Evolutionary conservation across 2,113 vertebrate genomes (phyloP), one percentile per base, ranked within the genome.

Genomic region (Brachypodius melanocephalos): DNA sequence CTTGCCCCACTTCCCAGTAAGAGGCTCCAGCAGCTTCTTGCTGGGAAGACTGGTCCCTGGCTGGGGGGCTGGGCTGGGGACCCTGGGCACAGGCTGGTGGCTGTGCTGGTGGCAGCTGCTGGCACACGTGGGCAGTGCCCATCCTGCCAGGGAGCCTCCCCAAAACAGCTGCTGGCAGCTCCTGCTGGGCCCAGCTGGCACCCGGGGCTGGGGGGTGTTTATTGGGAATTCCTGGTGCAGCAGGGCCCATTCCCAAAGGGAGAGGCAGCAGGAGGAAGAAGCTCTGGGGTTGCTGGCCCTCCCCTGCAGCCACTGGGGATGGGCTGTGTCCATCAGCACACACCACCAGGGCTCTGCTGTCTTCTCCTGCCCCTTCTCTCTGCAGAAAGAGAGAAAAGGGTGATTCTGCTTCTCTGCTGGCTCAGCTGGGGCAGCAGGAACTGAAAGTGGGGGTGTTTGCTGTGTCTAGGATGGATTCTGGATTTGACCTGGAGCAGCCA

Each of bases 361-460:
- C 40, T 28, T 46, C 36, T 46, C 21, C 24, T 65, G 22, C 32
- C 18, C 48, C 19, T 49, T 61, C 73, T 13, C 58, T 58, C 38
- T 36, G 45, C 36, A 72, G 8, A 72, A 79, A 36, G 21, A n/a
- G 48, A 55, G 12, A 18, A 67, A 40, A 67, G 19, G 19, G 21
- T 25, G 57, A 28, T 58, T 72, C 49, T 68, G 58, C 78, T 72
- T 14, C 45, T 76, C 72, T 0, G 1, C n/a, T 63, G 57, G 49
- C 34, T 38, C 51, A n/a, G 63, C 72, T 52, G 34, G 17, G 52
- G 8, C 1, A 1, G 24, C n/a, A 38, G 36, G 42, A 65, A 18
- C 32, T 0, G 0, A 43, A 21, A 7, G 32, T 34, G 38, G 1
- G 8, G 9, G 0, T 19, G 46, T 58, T 73, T 61, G 62, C 43